phyloP scores from a whole-genome alignment of 2,797 vertebrate species.

The Sardinella longiceps region DNA sequence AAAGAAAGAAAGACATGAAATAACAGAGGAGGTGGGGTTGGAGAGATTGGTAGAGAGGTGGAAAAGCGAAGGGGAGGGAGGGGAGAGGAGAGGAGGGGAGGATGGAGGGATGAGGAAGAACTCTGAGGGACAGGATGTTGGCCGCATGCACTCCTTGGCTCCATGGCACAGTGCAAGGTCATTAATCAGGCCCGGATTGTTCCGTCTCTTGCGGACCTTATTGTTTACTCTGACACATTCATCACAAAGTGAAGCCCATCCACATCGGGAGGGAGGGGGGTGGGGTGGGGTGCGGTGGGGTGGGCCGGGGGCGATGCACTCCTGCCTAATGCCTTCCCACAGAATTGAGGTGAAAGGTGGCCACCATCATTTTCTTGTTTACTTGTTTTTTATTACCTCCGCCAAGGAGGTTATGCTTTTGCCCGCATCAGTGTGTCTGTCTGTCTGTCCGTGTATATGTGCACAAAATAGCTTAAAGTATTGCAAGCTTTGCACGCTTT shows the following conservation, averaged over 20 bases:
- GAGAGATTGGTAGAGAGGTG: neutral
- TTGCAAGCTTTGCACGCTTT: too few species aligned
- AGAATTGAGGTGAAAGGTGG: neutral
- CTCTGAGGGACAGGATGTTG: neutral
- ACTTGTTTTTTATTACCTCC: neutral
- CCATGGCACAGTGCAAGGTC: neutral
- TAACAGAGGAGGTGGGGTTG: neutral
- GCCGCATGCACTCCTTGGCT: neutral
- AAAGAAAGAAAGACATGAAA: neutral
- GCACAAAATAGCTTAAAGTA: too few species aligned
- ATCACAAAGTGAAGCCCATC: neutral
- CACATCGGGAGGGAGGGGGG: neutral
- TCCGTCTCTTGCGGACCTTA: neutral
- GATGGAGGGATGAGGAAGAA: neutral
- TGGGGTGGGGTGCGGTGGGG: neutral
- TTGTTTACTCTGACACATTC: slow-evolving; percentile 12
- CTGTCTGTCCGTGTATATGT: too few species aligned
- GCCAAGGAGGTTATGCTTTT: too few species aligned
- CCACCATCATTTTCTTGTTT: neutral
- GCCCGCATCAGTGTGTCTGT: too few species aligned
- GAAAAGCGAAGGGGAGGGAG: neutral
- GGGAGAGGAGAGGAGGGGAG: neutral
- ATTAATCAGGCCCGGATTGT: slow-evolving; percentile 13
- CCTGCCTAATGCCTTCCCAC: neutral
- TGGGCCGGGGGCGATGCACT: neutral